Base-by-base conservation (phyloP, 2,888 invertebrate genomes). In the Eugnorisma glareosa region DNA sequence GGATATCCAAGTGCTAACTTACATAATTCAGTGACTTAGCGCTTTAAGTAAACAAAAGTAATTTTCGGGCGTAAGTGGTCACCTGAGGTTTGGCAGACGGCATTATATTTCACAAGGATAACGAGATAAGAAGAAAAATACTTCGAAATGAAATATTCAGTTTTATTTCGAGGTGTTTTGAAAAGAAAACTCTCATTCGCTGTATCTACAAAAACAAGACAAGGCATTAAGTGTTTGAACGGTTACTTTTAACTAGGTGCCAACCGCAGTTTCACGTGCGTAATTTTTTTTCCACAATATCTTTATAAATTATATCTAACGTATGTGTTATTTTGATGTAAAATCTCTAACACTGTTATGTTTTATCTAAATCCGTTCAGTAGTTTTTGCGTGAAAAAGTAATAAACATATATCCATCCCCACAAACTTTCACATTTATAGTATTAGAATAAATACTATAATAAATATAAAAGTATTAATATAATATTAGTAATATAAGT, bases 1-100 rank as follows among this genome's bases (percentile, higher is more conserved):
- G 88, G 90, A 93, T 91, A 92, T 88, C 84, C 81, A 86, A 87
- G 87, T 88, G 85, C 85, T 87, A 88, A 83, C 79, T 88, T 90
- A 86, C 76, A 89, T 86, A 89, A 90, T 90, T 89, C 77, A 79
- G 81, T 83, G 85, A 76, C 81, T 89, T 79, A 74, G 48, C 77
- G 61, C 48, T 63, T 82, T 84, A 43, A 71, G 82, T 81, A 88
- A 89, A 88, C 89, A 88, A 88, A 86, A 88, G 88, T 82, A 77
- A 86, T 87, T 85, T 83, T 77, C 70, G 37, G 64, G 24, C 45
- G 61, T 75, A 85, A 87, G 79, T 82, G 79, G 84, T 78, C 82
- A 82, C 68, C 77, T 77, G 85, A 77, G 83, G 67, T 68, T 76
- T 82, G 67, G 72, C 51, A 82, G 85, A 73, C 43, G 48, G 74